Percentiles rank a stretch among this genome's conserved stretches.
Evolutionary conservation across 2,888 invertebrate species (phyloP).

Genomic region (Seladonia tumulorum): DNA sequence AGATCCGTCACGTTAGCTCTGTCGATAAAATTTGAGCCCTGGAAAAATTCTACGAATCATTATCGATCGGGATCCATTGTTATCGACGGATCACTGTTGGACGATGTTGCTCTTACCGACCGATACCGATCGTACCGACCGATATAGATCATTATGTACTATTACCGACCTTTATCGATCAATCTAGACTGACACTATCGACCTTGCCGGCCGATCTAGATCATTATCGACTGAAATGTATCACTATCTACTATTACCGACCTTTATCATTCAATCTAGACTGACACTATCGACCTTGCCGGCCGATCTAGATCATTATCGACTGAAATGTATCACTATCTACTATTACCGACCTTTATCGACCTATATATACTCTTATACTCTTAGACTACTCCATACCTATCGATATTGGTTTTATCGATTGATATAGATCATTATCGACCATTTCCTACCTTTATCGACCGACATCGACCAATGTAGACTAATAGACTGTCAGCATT

Average conservation of each 20-base stretch:
- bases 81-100: background rate
- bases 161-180: too few species aligned
- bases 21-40: background rate
- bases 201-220: too few species aligned
- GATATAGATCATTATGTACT: too few species aligned
- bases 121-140: too few species aligned
- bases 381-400: too few species aligned
- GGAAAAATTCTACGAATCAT: background rate
- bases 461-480: background rate
- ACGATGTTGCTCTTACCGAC: too few species aligned
- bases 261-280: too few species aligned
- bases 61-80: background rate
- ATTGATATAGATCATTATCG: background rate
- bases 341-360: too few species aligned
- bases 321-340: background rate
- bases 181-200: too few species aligned
- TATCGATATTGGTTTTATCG: background rate
- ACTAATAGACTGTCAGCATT: too few species aligned
- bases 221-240: background rate
- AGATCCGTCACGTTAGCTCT: background rate
- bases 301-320: background rate
- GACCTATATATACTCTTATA: background rate
- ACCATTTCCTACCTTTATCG: background rate
- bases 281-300: too few species aligned
- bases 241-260: too few species aligned